Conservation (phyloP, 2,113 vertebrate species). For the Grallaria varia region DNA sequence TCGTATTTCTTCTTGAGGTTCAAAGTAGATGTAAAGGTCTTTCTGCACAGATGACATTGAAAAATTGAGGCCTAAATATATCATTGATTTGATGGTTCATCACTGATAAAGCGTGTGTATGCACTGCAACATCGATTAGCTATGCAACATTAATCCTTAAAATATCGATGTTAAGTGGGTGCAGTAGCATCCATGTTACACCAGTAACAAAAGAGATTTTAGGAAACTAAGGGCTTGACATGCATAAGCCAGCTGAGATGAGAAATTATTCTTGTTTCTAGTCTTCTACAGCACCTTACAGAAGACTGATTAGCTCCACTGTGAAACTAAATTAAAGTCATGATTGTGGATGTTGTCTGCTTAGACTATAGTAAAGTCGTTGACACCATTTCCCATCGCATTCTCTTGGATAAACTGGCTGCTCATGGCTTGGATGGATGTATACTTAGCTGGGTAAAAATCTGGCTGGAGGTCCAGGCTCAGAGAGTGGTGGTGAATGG, state of each 20-base stretch:
- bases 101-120: neutral
- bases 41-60: constrained; percentile 2
- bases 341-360: neutral
- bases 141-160: constrained; percentile 18
- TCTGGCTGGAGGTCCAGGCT: neutral
- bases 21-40: neutral
- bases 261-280: neutral
- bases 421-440: fast-evolving
- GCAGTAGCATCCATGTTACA: neutral
- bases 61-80: neutral
- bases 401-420: neutral
- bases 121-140: constrained; percentile 7
- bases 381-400: neutral
- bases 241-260: neutral
- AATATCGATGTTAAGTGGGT: neutral
- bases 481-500: neutral
- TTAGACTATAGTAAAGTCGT: neutral
- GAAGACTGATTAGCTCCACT: neutral
- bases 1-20: neutral
- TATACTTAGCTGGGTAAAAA: neutral
- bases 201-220: neutral
- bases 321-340: neutral
- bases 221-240: neutral
- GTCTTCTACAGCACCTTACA: neutral
- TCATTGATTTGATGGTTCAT: neutral